These are phyloP conservation scores for Drosophila persimilis DNA, from an alignment of 1,140 invertebrate species.

Conservation along the genomic window DNA sequence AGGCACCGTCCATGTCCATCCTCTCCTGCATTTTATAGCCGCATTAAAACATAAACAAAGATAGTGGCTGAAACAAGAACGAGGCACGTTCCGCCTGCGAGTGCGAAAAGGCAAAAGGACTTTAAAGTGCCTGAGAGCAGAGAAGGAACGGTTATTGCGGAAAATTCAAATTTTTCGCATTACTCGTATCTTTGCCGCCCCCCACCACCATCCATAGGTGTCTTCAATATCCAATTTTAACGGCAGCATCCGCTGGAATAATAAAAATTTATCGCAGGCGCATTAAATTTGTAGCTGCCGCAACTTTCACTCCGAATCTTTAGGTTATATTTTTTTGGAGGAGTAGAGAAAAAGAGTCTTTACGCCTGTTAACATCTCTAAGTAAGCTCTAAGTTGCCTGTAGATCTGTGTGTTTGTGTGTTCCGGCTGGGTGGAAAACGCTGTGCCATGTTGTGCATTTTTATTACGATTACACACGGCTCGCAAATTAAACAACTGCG, in stretches of 20 bases:
- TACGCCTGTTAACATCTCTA: constrained; percentile 55
- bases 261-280: constrained; percentile 76
- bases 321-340: not conserved
- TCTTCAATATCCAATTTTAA: constrained; percentile 60
- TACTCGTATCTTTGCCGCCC: not conserved
- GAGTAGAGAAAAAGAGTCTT: constrained; percentile 37
- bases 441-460: constrained; percentile 69
- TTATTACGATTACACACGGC: constrained; percentile 57
- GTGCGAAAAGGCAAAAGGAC: constrained; percentile 29
- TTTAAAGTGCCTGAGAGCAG: constrained; percentile 37
- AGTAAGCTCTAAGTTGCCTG: constrained; percentile 51
- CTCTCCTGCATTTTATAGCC: constrained; percentile 65
- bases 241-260: constrained; percentile 60
- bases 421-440: constrained; percentile 11
- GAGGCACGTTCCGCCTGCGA: constrained; percentile 45
- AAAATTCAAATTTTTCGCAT: constrained; percentile 54
- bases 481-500: too few species aligned
- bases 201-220: constrained; percentile 13
- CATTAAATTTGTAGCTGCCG: constrained; percentile 70
- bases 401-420: constrained; percentile 35
- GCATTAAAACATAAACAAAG: constrained; percentile 71
- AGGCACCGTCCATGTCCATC: constrained; percentile 10
- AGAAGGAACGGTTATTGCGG: constrained; percentile 31
- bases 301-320: constrained; percentile 44
- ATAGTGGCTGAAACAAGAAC: constrained; percentile 18